Conservation (phyloP, 2,888 invertebrate genomes). For the Sarcophaga carnaria region DNA sequence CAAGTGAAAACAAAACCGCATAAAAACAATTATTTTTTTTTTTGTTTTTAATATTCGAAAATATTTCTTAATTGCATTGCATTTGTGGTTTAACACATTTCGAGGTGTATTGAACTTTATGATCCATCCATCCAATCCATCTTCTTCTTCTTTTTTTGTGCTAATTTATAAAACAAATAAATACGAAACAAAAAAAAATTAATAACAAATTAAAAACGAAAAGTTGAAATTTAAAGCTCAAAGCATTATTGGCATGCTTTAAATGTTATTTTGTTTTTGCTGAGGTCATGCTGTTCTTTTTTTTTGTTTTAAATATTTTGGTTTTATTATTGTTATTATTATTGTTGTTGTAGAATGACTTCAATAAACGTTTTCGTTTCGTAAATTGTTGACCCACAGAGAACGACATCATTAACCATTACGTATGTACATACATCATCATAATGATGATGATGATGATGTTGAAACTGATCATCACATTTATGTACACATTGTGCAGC, state of each 20-base stretch:
- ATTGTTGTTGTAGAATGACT: slow-evolving; percentile 15
- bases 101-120: slow-evolving; percentile 34
- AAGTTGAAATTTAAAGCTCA: no score
- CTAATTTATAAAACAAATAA: background rate
- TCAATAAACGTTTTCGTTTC: slow-evolving; percentile 37
- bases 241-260: background rate
- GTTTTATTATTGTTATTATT: background rate
- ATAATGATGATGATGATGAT: background rate
- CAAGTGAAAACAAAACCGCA: slow-evolving; percentile 32
- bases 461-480: background rate
- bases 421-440: slow-evolving; percentile 1
- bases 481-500: slow-evolving; percentile 19
- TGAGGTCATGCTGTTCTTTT: background rate
- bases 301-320: slow-evolving; percentile 11
- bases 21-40: slow-evolving; percentile 12
- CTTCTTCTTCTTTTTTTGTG: background rate
- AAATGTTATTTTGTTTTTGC: background rate
- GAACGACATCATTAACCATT: slow-evolving; percentile 4
- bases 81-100: slow-evolving; percentile 51
- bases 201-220: no score
- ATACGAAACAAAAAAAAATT: background rate
- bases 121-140: background rate
- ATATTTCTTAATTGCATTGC: slow-evolving; percentile 6
- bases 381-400: slow-evolving; percentile 54
- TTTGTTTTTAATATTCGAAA: background rate